Conservation (phyloP, 2,113 vertebrate genomes). For the Atlantisia rogersi region DNA sequence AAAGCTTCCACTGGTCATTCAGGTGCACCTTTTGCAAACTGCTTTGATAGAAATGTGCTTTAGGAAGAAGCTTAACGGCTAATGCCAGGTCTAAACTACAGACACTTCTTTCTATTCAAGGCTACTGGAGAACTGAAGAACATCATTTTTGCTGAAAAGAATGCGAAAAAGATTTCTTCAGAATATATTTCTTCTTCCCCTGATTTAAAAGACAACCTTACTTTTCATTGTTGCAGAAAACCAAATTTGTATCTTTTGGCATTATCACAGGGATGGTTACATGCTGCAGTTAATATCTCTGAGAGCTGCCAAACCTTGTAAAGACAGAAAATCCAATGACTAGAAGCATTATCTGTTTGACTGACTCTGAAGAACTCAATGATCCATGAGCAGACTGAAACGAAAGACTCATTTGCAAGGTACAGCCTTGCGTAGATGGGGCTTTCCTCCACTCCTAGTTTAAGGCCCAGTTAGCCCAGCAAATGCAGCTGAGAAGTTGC, state of each 20-base stretch:
- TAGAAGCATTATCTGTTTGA: conserved; percentile 14
- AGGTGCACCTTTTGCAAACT: background rate
- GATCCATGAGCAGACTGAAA: background rate
- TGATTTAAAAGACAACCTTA: background rate
- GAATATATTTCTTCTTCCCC: background rate
- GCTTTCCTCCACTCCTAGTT: background rate
- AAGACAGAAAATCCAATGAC: conserved; percentile 4
- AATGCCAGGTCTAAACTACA: background rate
- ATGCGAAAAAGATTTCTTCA: background rate
- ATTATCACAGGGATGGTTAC: background rate
- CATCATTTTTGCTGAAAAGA: background rate
- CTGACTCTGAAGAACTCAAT: conserved; percentile 20
- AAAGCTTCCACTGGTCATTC: background rate
- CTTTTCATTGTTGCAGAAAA: background rate
- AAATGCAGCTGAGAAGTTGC: background rate
- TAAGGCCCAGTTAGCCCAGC: background rate
- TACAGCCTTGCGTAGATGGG: background rate
- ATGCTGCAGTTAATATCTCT: background rate
- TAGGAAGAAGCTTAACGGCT: background rate
- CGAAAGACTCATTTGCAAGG: conserved; percentile 28
- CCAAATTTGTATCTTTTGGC: background rate
- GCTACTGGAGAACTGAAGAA: background rate
- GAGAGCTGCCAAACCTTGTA: background rate
- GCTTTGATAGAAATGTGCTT: background rate
- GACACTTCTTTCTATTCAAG: background rate